Evolutionary conservation across 2,113 vertebrate species (phyloP), one percentile per base, ranked within the genome.

Genomic region (Engystomops pustulosus): DNA sequence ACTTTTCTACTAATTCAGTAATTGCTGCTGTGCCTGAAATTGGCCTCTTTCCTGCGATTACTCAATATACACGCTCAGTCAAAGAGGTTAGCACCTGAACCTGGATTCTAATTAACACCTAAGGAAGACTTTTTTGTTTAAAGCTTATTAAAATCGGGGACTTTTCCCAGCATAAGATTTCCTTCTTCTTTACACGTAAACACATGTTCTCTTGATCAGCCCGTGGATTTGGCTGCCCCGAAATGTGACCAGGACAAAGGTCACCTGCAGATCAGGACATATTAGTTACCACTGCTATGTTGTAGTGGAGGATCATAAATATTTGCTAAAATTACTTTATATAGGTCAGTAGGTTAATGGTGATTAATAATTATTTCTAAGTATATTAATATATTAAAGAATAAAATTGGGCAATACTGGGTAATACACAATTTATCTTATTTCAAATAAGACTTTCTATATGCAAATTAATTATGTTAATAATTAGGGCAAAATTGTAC

Each of bases 1-100:
- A 97, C 96, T 97, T 97, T 94, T 90, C 94, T 94, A 91, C 95
- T 97, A 98, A 98, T 98, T 97, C 95, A 97, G 93, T 98, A 97
- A 98, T 98, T 98, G 95, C 93, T 94, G 95, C 95, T 94, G 91
- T 95, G 92, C 88, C 93, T 92, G 90, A 93, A 93, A 92, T 91
- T 93, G 93, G 92, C 93, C 92, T 90, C 89, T 91, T 93, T 93
- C 92, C 93, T 93, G 89, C 91, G 92, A 93, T 95, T 95, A 92
- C 92, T 91, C 92, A 93, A 93, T 90, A 91, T 84, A 89, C 89
- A 89, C 90, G 93, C 93, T 91, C 90, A 90, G 89, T 90, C 90
- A 92, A 89, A 91, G 90, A 92, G 90, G 92, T 93, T 94, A 95
- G 93, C 94, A 95, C 93, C 92, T 94, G 93, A 95, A 93, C 93